Conservation (phyloP, 1,140 invertebrate species). For the Watersipora subatra region DNA sequence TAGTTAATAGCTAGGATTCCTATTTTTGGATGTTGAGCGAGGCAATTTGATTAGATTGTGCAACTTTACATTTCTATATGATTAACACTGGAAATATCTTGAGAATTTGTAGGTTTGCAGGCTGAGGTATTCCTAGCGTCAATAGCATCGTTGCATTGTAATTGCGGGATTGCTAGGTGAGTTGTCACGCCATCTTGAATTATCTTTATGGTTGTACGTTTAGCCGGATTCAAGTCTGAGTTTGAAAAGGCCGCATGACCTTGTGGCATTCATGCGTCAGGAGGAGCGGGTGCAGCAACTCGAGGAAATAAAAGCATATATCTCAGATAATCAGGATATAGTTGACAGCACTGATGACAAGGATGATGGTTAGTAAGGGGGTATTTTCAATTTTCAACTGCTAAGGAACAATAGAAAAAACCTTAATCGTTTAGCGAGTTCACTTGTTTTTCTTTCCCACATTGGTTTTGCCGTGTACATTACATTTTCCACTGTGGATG, state of each 20-base stretch:
- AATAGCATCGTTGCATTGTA: neutral
- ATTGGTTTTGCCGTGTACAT: too few species aligned
- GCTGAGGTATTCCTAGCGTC: neutral
- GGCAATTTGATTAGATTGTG: neutral
- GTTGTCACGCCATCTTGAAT: neutral
- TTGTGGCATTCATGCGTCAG: slow-evolving; percentile 66
- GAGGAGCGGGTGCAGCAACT: slow-evolving; percentile 54
- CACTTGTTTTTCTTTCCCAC: too few species aligned
- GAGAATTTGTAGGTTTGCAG: neutral
- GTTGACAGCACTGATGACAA: slow-evolving; percentile 53
- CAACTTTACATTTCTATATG: neutral
- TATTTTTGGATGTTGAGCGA: neutral
- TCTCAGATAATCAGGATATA: slow-evolving; percentile 49
- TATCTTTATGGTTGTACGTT: slow-evolving; percentile 11
- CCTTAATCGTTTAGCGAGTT: too few species aligned
- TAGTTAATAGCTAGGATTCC: neutral
- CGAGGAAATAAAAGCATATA: slow-evolving; percentile 51
- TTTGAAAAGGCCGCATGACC: slow-evolving; percentile 60
- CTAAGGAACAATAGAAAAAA: too few species aligned
- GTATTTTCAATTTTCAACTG: too few species aligned
- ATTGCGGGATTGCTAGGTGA: neutral
- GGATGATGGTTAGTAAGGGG: slow-evolving; percentile 39
- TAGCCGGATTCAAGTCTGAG: slow-evolving; percentile 60
- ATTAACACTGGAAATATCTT: neutral
- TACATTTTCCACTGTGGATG: slow-evolving; percentile 5